Percentiles rank a stretch among this genome's conserved stretches.
Evolutionary conservation across 2,797 vertebrate species (phyloP).

Genomic region (Phalloptychus januarius): DNA sequence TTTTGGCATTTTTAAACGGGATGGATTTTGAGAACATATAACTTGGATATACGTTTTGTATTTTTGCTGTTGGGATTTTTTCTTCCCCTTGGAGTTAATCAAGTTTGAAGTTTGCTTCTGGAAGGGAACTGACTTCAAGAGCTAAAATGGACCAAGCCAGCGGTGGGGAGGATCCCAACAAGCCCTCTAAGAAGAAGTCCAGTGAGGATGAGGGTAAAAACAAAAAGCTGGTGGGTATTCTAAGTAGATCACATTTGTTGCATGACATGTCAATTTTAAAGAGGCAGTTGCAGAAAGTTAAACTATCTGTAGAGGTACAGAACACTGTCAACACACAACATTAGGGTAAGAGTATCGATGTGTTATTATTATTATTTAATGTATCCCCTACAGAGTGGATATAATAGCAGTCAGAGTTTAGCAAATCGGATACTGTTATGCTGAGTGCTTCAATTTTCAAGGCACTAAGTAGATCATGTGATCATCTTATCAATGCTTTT

Average conservation of each 20-base stretch:
- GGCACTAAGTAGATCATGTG: constrained; percentile 61
- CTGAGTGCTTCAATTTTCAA: constrained; percentile 63
- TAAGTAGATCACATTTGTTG: not conserved
- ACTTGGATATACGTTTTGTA: constrained; percentile 30
- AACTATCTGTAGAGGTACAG: constrained; percentile 14
- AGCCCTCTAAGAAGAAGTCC: constrained; percentile 82
- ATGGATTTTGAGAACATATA: constrained; percentile 76
- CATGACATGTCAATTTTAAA: constrained; percentile 2
- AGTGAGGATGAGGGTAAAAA: constrained; percentile 84
- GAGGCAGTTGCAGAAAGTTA: constrained; percentile 1
- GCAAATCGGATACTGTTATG: constrained; percentile 59
- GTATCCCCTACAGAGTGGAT: constrained; percentile 39
- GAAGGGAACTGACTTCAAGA: constrained; percentile 27
- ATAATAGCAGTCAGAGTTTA: constrained; percentile 52
- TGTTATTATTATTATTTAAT: constrained; percentile 71
- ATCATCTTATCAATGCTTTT: constrained; percentile 34
- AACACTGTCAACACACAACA: constrained; percentile 20
- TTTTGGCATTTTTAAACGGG: constrained; percentile 34
- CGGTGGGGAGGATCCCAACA: constrained; percentile 83
- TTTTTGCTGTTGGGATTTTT: constrained; percentile 31
- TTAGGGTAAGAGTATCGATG: constrained; percentile 49
- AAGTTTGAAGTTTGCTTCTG: constrained; percentile 40
- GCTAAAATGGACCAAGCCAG: constrained; percentile 83
- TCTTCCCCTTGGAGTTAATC: constrained; percentile 39
- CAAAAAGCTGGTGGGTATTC: constrained; percentile 84